phyloP scores from a whole-genome alignment of 2,797 vertebrate species.

The Tarsius wallacei region DNA sequence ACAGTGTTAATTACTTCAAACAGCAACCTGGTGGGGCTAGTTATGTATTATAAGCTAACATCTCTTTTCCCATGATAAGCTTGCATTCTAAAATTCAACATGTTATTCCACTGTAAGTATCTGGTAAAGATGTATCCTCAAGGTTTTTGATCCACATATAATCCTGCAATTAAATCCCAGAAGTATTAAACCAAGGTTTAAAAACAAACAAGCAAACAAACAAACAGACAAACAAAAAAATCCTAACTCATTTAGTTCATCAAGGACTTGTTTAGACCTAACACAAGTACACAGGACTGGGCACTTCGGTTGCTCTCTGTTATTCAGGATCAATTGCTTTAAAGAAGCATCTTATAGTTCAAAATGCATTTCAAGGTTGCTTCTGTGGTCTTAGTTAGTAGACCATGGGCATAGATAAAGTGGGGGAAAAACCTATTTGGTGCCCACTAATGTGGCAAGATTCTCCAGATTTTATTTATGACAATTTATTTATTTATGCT shows the following conservation, averaged over 20 bases:
- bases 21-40: neutral
- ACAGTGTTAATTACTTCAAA: neutral
- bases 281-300: neutral
- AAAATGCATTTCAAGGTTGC: neutral
- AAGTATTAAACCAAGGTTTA: neutral
- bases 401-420: neutral
- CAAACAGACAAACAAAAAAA: neutral
- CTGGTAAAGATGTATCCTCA: neutral
- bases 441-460: neutral
- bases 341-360: neutral
- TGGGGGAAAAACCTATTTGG: neutral
- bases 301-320: neutral
- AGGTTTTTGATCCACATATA: neutral
- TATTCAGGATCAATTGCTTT: slow-evolving; percentile 6
- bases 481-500: neutral
- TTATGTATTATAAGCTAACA: neutral
- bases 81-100: neutral
- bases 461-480: slow-evolving; percentile 41
- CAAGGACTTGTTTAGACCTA: neutral
- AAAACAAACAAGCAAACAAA: neutral
- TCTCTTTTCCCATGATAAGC: neutral
- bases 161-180: neutral
- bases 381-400: slow-evolving; percentile 1
- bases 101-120: neutral
- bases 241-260: neutral